Percentiles rank a stretch among this genome's conserved stretches.
These are phyloP conservation scores for Clivina fossor DNA, from an alignment of 2,888 invertebrate species.

Conservation along the genomic window DNA sequence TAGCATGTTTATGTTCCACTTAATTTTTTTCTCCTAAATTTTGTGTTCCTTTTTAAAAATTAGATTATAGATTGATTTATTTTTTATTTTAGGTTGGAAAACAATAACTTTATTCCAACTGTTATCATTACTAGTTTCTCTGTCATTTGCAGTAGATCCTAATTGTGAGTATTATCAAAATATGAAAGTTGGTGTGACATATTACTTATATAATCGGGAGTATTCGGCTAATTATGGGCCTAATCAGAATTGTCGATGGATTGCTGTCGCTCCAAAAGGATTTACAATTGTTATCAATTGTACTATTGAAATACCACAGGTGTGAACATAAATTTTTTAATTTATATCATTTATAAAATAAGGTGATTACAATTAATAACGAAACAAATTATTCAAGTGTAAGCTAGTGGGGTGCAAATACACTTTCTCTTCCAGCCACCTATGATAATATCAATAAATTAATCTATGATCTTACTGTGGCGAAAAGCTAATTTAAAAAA, in stretches of 20 bases:
- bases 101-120: conserved; percentile 43
- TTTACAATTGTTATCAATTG: conserved; percentile 57
- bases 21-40: no score
- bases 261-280: conserved; percentile 50
- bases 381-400: no score
- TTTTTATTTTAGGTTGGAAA: conserved; percentile 28
- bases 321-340: conserved; percentile 45
- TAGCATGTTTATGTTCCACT: no score
- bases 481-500: no score
- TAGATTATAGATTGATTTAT: no score
- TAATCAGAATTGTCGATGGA: conserved; percentile 57
- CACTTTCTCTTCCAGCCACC: no score
- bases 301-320: conserved; percentile 54
- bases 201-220: conserved; percentile 54
- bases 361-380: no score
- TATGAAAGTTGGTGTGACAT: conserved; percentile 48
- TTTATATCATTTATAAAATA: no score
- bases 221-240: conserved; percentile 55
- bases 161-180: conserved; percentile 55
- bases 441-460: no score
- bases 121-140: conserved; percentile 46
- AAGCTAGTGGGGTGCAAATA: no score
- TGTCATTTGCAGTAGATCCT: conserved; percentile 45
- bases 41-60: no score
- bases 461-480: no score